Evolutionary conservation across 2,113 vertebrate genomes (phyloP).

Genomic region (Haplochromis burtoni): DNA sequence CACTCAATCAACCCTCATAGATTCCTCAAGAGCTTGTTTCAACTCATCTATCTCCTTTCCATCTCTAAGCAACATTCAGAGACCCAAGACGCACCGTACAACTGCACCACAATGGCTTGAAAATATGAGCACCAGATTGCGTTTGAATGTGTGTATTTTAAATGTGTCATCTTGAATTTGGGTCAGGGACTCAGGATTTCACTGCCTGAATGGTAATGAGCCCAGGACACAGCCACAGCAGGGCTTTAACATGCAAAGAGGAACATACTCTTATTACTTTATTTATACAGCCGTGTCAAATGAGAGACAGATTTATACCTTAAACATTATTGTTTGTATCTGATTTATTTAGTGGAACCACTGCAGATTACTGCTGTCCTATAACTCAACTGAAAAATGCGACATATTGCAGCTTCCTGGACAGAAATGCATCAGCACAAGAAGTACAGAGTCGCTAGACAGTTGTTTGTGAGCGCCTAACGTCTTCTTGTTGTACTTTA

Average conservation of each 20-base stretch:
- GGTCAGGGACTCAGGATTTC: slow-evolving; percentile 40
- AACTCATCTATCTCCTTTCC: not conserved
- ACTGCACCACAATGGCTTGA: not conserved
- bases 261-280: not conserved
- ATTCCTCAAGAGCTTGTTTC: slow-evolving; percentile 1
- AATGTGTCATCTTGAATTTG: slow-evolving; percentile 52
- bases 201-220: slow-evolving; percentile 46
- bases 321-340: slow-evolving; percentile 21
- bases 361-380: slow-evolving; percentile 7
- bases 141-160: slow-evolving; percentile 43
- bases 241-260: not conserved
- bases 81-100: not conserved
- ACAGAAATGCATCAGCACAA: not conserved
- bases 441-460: not conserved
- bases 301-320: slow-evolving; percentile 34
- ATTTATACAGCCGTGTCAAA: slow-evolving; percentile 18
- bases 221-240: slow-evolving; percentile 10
- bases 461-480: not conserved
- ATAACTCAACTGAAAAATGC: not conserved
- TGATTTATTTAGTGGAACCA: slow-evolving; percentile 47
- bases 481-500: slow-evolving; percentile 10
- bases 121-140: slow-evolving; percentile 13
- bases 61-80: not conserved
- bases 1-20: not conserved
- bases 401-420: slow-evolving; percentile 6